phyloP scores from a whole-genome alignment of 2,888 invertebrate genomes.

The Sycophila texana region DNA sequence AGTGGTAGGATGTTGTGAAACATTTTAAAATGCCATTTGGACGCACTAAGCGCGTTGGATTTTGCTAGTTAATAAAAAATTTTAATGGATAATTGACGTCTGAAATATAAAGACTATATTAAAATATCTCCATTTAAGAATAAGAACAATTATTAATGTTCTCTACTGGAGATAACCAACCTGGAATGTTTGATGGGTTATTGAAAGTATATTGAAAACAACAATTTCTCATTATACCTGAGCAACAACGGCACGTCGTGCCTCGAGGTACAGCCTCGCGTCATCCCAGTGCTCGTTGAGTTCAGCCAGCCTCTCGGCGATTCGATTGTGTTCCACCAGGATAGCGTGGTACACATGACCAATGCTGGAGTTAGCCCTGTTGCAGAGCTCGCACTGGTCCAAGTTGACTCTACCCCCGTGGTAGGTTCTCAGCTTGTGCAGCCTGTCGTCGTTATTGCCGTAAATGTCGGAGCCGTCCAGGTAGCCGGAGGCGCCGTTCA shows the following conservation, averaged over 20 bases:
- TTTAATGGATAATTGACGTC: no score
- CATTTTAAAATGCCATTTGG: no score
- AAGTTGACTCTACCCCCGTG: conserved; percentile 84
- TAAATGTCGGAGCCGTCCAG: conserved; percentile 90
- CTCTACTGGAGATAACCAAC: no score
- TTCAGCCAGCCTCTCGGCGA: conserved; percentile 83
- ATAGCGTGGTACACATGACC: conserved; percentile 73
- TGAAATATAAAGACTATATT: no score
- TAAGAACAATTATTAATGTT: no score
- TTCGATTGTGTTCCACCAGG: conserved; percentile 87
- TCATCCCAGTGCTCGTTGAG: conserved; percentile 89
- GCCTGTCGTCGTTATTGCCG: conserved; percentile 84
- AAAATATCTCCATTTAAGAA: no score
- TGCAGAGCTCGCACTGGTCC: conserved; percentile 80
- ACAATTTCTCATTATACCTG: conserved; percentile 60
- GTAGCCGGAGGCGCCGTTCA: conserved; percentile 90
- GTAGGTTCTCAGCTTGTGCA: conserved; percentile 83
- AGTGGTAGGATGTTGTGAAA: no score
- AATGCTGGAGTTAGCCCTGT: conserved; percentile 75
- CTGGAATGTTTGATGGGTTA: no score
- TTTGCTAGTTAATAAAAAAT: no score
- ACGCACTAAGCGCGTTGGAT: no score
- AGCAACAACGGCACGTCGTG: conserved; percentile 85
- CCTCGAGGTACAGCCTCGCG: conserved; percentile 85
- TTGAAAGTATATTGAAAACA: no score